Base-by-base conservation (phyloP, 1,140 invertebrate genomes). In the Aphelenchoides fujianensis region DNA sequence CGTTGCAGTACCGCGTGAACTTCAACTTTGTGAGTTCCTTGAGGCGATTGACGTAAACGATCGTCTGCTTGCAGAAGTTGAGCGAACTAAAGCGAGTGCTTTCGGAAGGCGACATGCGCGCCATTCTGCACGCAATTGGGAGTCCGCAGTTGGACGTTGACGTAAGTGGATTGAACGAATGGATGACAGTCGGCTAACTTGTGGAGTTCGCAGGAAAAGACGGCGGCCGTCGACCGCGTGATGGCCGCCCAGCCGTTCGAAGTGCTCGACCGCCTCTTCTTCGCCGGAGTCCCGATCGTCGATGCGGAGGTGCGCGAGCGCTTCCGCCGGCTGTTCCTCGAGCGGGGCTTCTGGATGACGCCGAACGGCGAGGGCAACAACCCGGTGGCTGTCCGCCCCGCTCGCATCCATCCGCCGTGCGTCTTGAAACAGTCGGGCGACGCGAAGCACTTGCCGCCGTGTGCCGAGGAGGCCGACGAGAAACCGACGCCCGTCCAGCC, bases 121-220 rank as follows among this genome's bases (percentile, higher is more conserved):
- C 30, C 31, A 36, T 74, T 73, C 48, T 71, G n/a, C 7, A 41
- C 31, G 74, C 61, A 54, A 28, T 74, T 23, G 28, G 28, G 53
- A 76, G 68, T 31, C 28, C 70, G 23, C 23, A 36, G 9, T n/a
- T 74, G 75, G 55, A 53, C 57, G 30, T 74, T 35, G 74, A 74
- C 5, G 72, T 77, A 72, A 16, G 28, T 16, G 68, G 30, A 61
- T 23, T 48, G 23, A 48, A 23, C 41, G 23, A 48, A 23, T 48
- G 12, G 12, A 48, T 48, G 23, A 48, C 12, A 48, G 23, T 48
- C 23, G 41, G 41, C 12, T 16, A 48, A 48, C 23, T 48, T n/a
- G n/a, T n/a, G n/a, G n/a, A n/a, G n/a, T n/a, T n/a, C 77, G 31
- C n/a, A 74, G 72, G 37, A 74, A 30, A 77, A 77, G 30, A 31